Conservation (phyloP, 2,113 vertebrate species). For the Pituophis catenifer region DNA sequence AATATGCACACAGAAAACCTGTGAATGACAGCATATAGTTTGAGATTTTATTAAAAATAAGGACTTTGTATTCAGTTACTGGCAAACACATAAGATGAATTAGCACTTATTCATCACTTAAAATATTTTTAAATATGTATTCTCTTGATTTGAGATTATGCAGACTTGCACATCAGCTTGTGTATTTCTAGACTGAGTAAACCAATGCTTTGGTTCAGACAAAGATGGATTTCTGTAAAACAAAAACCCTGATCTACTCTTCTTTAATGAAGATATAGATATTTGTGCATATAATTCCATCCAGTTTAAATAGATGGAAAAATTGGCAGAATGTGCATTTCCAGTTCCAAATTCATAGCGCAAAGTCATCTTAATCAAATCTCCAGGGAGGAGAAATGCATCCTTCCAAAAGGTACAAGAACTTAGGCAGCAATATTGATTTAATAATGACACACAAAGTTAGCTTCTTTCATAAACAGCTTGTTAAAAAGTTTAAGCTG, state of each 20-base stretch:
- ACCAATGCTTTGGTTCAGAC: not conserved
- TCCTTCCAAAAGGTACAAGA: not conserved
- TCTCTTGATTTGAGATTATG: too few relatives aligned
- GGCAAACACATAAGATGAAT: not conserved
- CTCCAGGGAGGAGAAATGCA: not conserved
- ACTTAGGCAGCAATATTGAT: not conserved
- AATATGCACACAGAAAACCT: not conserved
- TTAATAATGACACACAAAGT: not conserved
- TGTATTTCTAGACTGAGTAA: not conserved
- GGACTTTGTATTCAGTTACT: not conserved
- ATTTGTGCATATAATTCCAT: not conserved
- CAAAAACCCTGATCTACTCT: not conserved
- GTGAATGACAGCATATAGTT: not conserved
- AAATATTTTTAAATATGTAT: not conserved
- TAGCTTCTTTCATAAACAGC: not conserved
- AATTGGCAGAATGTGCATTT: not conserved
- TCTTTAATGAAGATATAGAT: not conserved
- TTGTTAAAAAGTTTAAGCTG: conserved; percentile 11
- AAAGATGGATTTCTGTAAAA: not conserved
- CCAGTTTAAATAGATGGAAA: not conserved
- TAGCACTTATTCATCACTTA: not conserved
- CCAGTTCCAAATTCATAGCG: not conserved
- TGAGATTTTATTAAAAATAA: not conserved
- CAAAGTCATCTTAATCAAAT: not conserved
- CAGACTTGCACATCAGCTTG: not conserved